Percentiles rank a stretch among this genome's conserved stretches.
Evolutionary conservation across 2,797 vertebrate genomes (phyloP).

Genomic region (Falco biarmicus): DNA sequence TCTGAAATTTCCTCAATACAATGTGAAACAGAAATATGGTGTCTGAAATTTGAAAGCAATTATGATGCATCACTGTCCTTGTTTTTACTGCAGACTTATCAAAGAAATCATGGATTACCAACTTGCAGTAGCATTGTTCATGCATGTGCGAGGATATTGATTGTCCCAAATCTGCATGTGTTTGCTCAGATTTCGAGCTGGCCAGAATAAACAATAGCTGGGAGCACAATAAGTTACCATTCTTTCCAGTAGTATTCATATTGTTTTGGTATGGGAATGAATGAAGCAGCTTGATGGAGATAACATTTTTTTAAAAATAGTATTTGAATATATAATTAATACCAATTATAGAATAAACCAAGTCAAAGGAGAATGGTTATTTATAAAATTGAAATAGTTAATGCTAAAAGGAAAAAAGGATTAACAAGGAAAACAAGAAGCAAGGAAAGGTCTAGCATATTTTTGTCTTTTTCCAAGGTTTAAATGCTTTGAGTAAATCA

Average conservation of each 20-base stretch:
- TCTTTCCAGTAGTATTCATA: neutral
- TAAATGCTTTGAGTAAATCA: neutral
- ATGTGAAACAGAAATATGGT: neutral
- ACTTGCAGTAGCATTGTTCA: neutral
- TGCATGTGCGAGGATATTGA: neutral
- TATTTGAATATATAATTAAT: neutral
- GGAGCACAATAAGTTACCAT: neutral
- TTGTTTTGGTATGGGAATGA: neutral
- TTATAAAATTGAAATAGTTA: neutral
- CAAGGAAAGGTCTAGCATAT: neutral
- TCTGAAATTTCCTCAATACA: neutral
- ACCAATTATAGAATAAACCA: neutral
- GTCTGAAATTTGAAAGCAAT: neutral
- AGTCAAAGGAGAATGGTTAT: neutral
- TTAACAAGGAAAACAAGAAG: neutral
- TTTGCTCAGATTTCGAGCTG: neutral
- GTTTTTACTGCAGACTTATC: neutral
- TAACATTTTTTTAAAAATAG: neutral
- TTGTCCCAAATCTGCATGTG: neutral
- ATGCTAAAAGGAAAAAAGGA: neutral
- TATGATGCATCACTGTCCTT: neutral
- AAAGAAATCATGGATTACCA: neutral
- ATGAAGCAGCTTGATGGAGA: neutral
- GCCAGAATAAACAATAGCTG: neutral
- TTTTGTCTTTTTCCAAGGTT: neutral